phyloP scores from a whole-genome alignment of 2,888 invertebrate genomes.

The Dioctria linearis region DNA sequence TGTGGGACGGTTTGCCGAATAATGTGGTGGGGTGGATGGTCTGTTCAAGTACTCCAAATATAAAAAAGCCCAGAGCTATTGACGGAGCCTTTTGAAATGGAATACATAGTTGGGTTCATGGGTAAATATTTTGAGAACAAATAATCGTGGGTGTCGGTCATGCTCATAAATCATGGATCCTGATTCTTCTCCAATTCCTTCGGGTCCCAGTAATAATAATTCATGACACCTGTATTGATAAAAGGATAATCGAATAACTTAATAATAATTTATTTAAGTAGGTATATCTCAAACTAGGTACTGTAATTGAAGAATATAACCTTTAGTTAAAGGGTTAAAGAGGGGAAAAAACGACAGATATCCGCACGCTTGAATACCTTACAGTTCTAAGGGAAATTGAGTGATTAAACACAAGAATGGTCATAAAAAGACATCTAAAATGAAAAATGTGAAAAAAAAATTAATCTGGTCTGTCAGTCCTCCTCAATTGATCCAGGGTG shows the following conservation, averaged over 20 bases:
- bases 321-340: constrained; percentile 12
- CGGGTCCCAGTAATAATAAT: constrained; percentile 19
- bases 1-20: too few relatives aligned
- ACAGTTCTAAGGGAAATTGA: too few relatives aligned
- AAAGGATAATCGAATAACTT: constrained; percentile 30
- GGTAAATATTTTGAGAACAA: constrained; percentile 45
- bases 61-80: constrained; percentile 26
- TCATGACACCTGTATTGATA: too few relatives aligned
- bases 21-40: too few relatives aligned
- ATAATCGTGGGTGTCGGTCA: constrained; percentile 26
- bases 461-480: too few relatives aligned
- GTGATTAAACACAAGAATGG: too few relatives aligned
- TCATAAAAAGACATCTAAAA: too few relatives aligned
- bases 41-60: constrained; percentile 15
- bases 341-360: too few relatives aligned
- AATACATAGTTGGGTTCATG: not conserved
- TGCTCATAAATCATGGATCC: constrained; percentile 34
- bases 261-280: constrained; percentile 26
- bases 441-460: too few relatives aligned
- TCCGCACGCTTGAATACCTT: too few relatives aligned
- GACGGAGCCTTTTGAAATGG: not conserved
- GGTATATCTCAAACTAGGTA: not conserved
- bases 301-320: constrained; percentile 23
- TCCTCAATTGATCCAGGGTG: too few relatives aligned
- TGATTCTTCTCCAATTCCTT: too few relatives aligned